Conservation (phyloP, 2,888 invertebrate species). For the Melikaiella ostensackeni region DNA sequence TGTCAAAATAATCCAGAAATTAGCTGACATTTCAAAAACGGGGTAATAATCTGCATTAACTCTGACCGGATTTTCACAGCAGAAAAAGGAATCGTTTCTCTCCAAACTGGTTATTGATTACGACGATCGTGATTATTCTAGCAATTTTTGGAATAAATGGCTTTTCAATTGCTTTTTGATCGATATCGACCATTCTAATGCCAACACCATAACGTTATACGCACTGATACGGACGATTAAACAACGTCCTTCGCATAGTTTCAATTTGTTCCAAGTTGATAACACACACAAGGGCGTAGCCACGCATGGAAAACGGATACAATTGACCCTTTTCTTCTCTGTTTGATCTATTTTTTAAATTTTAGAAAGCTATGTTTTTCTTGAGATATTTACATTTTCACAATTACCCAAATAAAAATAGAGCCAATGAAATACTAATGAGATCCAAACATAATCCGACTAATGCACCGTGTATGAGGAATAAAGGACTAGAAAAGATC, state of each 20-base stretch:
- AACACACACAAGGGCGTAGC: conserved; percentile 1
- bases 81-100: conserved; percentile 6
- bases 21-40: neutral
- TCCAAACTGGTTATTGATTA: neutral
- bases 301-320: neutral
- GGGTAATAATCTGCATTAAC: neutral
- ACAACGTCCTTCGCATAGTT: conserved; percentile 18
- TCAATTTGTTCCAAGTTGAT: conserved; percentile 20
- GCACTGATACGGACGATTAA: conserved; percentile 22
- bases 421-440: no score
- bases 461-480: no score
- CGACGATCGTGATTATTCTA: conserved; percentile 4
- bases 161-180: conserved; percentile 25
- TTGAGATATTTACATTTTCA: no score
- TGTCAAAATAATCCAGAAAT: neutral
- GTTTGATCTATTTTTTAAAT: no score
- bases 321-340: neutral
- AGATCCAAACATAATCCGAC: no score
- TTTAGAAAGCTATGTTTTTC: no score
- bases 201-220: neutral
- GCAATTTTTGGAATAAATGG: conserved; percentile 16
- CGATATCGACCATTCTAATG: conserved; percentile 16
- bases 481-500: no score
- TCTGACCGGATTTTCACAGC: neutral
- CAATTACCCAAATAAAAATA: no score